Percentiles rank a stretch among this genome's conserved stretches.
Conservation (phyloP, 1,140 invertebrate species). For the Dreissena polymorpha region DNA sequence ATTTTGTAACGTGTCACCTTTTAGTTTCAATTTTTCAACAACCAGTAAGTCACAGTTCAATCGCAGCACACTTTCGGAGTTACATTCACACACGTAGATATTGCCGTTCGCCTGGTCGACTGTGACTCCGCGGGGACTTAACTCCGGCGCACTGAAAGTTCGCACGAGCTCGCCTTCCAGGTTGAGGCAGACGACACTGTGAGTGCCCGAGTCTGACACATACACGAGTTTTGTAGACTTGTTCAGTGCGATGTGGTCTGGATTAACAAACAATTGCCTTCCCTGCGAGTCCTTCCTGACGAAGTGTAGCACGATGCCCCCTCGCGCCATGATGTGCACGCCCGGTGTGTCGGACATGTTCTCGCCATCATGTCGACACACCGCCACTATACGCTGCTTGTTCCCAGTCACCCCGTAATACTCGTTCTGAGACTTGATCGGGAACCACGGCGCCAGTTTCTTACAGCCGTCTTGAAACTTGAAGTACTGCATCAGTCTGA, state of each 20-base stretch:
- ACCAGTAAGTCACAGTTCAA: neutral
- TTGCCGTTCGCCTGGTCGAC: neutral
- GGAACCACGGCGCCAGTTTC: constrained; percentile 30
- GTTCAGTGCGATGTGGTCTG: neutral
- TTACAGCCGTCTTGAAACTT: constrained; percentile 14
- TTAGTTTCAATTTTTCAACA: neutral
- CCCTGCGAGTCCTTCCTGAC: neutral
- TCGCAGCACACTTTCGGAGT: neutral
- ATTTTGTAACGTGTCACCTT: neutral
- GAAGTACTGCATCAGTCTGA: constrained; percentile 27
- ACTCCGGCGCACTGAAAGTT: neutral
- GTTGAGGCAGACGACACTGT: neutral
- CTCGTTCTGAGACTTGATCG: constrained; percentile 36
- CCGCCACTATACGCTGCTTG: constrained; percentile 7
- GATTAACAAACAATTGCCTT: neutral
- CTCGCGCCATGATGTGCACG: no score
- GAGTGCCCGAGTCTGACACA: neutral
- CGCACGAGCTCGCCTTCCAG: neutral
- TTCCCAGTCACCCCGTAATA: constrained; percentile 29
- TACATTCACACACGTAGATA: neutral
- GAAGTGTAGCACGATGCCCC: neutral
- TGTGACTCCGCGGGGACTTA: neutral
- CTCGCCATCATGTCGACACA: constrained; percentile 25
- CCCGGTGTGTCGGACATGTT: neutral
- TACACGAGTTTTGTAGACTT: neutral